Evolutionary conservation across 30 jellyfish, hydroid and myxozoan genomes (phyloP), one percentile per base, ranked within the genome.

Genomic region (Morbakka virulenta): DNA sequence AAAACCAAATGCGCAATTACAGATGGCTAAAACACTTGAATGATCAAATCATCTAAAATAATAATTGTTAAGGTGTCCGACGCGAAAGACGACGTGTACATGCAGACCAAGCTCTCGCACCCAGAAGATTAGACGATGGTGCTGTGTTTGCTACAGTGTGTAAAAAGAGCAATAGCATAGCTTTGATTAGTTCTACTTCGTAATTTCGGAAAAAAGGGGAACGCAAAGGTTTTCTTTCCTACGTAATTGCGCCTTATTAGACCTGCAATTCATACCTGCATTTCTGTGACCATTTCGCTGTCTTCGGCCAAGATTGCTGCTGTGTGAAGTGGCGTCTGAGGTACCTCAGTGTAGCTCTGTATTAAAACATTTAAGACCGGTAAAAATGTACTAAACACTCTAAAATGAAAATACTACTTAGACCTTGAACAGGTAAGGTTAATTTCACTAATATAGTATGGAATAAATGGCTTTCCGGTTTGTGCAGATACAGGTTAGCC

Each of bases 301-400:
- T 91, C 98, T 70, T 91, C 98, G 26, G 91, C 85, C 17, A 91
- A 52, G 32, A 81, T 91, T 29, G 91, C 62, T 57, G 95, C 89
- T 3, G 98, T 91, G 74, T 48, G 86, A 26, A 91, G 69, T 1
- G 98, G 98, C 28, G 98, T 91, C 52, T 91, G 96, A 21, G 98
- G 98, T 35, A 91, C 98, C 24, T 83, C 95, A 41, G 98, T 83
- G 84, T 81, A 91, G 14, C 96, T 69, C 98, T 91, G 50, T 2
- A 48, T 75, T 28, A 51, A 34, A 61, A 62, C 14, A 3, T 3
- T 50, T n/a, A 33, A 69, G n/a, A n/a, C n/a, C n/a, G n/a, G n/a
- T n/a, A n/a, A n/a, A 47, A 47, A 47, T 12, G n/a, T 12, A 47
- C 13, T 12, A 12, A 47, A 47, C 13, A 47, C 62, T n/a, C 62